A percentile compares a stretch with the other conserved stretches of the same genome.
Evolutionary conservation across 2,888 invertebrate genomes (phyloP).

Genomic region (Byasa hedistus): DNA sequence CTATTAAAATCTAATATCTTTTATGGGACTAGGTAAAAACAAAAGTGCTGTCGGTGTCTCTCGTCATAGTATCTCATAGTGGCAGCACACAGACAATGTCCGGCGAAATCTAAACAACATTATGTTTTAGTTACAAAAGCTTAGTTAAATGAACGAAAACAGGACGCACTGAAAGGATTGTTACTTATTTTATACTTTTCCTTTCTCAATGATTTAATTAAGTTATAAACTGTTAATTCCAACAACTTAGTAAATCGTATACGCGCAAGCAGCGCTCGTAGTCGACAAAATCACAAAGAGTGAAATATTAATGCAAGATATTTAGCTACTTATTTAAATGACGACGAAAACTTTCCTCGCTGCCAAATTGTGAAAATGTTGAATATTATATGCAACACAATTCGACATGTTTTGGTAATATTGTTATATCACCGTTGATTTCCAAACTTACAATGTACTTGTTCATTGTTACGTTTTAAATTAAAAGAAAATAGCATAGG

Average conservation of each 20-base stretch:
- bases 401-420: background rate
- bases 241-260: slow-evolving; percentile 2
- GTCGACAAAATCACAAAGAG: slow-evolving; percentile 67
- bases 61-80: no score
- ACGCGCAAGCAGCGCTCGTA: slow-evolving; percentile 31
- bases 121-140: no score
- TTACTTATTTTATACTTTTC: background rate
- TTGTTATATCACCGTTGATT: background rate
- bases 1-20: no score
- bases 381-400: background rate
- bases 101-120: no score
- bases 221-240: slow-evolving; percentile 1
- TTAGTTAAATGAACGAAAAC: background rate
- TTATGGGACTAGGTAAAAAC: no score
- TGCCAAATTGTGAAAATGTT: slow-evolving; percentile 21
- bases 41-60: no score
- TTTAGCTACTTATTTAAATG: slow-evolving; percentile 67
- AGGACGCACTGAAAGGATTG: background rate
- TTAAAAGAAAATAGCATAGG: background rate
- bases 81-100: no score
- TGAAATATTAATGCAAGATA: slow-evolving; percentile 67
- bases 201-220: slow-evolving; percentile 1
- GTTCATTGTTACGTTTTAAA: background rate
- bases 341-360: slow-evolving; percentile 10
- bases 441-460: background rate